A percentile compares a stretch with the other conserved stretches of the same genome.
phyloP scores from a whole-genome alignment of 2,113 vertebrate genomes.

The Antennarius striatus region DNA sequence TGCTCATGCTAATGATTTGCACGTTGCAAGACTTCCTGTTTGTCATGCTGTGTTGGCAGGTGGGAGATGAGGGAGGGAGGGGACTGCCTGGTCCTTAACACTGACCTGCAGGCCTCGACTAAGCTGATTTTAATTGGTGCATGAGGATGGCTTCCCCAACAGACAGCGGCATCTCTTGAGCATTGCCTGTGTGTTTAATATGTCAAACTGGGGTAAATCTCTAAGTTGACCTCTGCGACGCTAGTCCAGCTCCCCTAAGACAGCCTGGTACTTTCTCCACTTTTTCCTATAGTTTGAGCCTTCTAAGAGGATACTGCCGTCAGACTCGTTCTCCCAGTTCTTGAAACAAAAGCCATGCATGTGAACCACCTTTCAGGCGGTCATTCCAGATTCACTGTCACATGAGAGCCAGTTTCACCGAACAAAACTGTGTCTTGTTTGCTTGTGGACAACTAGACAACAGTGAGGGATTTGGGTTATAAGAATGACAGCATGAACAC shows the following conservation, averaged over 20 bases:
- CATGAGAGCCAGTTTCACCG: constrained; percentile 13
- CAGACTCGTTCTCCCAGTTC: constrained; percentile 68
- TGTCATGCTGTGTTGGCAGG: constrained; percentile 34
- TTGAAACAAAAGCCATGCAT: constrained; percentile 61
- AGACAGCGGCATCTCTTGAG: background rate
- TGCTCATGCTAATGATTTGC: constrained; percentile 39
- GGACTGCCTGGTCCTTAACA: constrained; percentile 21
- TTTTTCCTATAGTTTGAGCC: constrained; percentile 48
- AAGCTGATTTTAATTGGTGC: background rate
- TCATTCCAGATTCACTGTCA: constrained; percentile 42
- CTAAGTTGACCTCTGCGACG: background rate
- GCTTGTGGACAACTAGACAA: constrained; percentile 37
- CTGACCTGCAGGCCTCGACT: constrained; percentile 29
- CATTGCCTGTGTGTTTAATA: background rate
- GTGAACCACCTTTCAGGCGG: constrained; percentile 30
- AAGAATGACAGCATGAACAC: constrained; percentile 20
- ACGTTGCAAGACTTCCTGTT: constrained; percentile 57
- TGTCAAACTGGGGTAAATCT: constrained; percentile 8
- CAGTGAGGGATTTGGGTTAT: constrained; percentile 33
- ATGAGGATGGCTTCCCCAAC: background rate
- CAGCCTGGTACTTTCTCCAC: constrained; percentile 20
- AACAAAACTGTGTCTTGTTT: constrained; percentile 46
- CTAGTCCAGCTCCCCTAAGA: background rate
- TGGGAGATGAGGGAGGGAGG: constrained; percentile 52
- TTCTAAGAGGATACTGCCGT: constrained; percentile 31